These are phyloP conservation scores for Macrophya annulata DNA, from an alignment of 2,888 invertebrate species.

Conservation along the genomic window DNA sequence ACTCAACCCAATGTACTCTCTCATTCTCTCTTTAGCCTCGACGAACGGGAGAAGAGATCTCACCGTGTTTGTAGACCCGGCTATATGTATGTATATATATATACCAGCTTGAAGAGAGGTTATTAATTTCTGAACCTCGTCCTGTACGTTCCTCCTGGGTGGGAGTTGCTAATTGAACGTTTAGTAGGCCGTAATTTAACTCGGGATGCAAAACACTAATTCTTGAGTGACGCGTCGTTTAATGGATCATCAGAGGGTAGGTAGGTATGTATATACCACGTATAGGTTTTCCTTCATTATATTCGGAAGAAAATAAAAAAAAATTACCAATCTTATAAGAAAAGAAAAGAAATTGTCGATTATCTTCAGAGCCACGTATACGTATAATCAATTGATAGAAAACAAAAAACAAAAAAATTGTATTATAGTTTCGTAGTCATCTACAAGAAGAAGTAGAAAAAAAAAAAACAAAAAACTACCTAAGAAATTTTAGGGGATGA, in stretches of 20 bases:
- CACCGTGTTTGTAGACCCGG: not conserved
- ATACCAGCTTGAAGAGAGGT: not conserved
- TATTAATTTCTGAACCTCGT: slow-evolving; percentile 29
- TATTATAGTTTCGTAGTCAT: not conserved
- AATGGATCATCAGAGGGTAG: slow-evolving; percentile 34
- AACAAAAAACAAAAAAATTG: not conserved
- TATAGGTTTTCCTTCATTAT: not conserved
- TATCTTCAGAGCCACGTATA: too few relatives aligned
- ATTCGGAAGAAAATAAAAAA: not conserved
- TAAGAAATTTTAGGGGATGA: not conserved
- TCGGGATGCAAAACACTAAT: slow-evolving; percentile 62
- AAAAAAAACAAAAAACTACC: not conserved
- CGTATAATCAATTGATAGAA: not conserved
- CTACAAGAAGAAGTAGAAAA: not conserved
- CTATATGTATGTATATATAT: too few relatives aligned
- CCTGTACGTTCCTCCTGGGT: not conserved
- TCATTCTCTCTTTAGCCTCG: not conserved
- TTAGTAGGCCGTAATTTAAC: slow-evolving; percentile 59
- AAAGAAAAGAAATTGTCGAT: not conserved
- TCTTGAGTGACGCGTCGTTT: slow-evolving; percentile 56
- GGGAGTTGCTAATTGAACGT: slow-evolving; percentile 63
- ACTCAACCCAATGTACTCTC: not conserved
- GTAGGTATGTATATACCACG: not conserved
- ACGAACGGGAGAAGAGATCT: not conserved
- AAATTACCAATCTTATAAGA: not conserved